Base-by-base conservation (phyloP, 2,797 vertebrate genomes). In the Lacerta viridis region DNA sequence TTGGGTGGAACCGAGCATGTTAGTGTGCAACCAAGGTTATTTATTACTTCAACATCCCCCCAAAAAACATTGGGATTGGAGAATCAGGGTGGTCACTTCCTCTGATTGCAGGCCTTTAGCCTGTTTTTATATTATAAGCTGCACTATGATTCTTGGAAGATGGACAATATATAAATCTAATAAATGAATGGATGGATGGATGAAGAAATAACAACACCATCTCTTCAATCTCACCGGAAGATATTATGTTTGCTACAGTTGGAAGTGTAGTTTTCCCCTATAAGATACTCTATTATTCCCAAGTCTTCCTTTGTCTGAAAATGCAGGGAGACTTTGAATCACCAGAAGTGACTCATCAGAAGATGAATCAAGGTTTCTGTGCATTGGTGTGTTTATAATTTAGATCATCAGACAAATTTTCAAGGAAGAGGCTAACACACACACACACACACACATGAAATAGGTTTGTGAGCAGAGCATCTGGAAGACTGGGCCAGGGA, bases 351-450 rank as follows among this genome's bases (percentile, higher is more conserved):
- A 79, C 9, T 86, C 68, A 68, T 64, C 7, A 77, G 29, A 92
- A 92, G 64, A 23, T 46, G 50, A 76, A 66, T 82, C 8, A 59
- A 86, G 55, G 17, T 64, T 90, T 86, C 83, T 83, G 50, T 82
- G 84, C 80, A 64, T 13, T 86, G 13, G 81, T 7, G 83, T 85
- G 2, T 55, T 87, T 85, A 39, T n/a, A 55, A 87, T 78, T 88
- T 72, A 20, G 23, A 74, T 84, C 81, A 80, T 18, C 8, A 83
- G 3, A 25, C 1, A 55, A 50, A 50, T 15, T 50, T 50, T 50
- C 50, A 50, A 50, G 13, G 3, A 15, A 55, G 13, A 55, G 50
- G 3, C 39, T 41, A 41, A 3, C 46, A 11, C 46, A 11, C 46
- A 13, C 50, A 50, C 50, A 11, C 11, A 50, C 50, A 50, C 50